Evolutionary conservation across 2,797 vertebrate genomes (phyloP), one percentile per base, ranked within the genome.

Genomic region (Remorina albescens): DNA sequence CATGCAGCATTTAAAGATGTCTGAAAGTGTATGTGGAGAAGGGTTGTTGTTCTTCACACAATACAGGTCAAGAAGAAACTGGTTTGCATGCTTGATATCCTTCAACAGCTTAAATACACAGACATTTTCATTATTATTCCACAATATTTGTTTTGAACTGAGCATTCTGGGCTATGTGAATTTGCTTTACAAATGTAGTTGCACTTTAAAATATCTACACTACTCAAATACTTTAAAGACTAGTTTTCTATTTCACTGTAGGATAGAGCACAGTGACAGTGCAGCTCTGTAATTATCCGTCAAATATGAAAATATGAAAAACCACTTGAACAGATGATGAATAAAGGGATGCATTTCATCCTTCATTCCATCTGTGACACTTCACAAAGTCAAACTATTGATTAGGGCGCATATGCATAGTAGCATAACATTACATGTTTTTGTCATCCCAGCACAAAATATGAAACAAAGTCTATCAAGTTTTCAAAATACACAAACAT

Each of bases 1-100:
- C 92, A 94, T 94, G 94, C 93, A 59, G 82, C 80, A 79, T 74
- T 89, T 82, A 74, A 88, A 90, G 91, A 92, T 88, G 87, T 80
- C 86, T 74, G 89, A 88, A 90, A 80, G 72, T 80, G 75, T 84
- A 63, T 28, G 61, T 76, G 49, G 82, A 86, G 82, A 76, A 55
- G 62, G 23, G 4, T 28, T 46, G 80, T 65, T 41, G 61, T 60
- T 81, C 77, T 62, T 65, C 79, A 84, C 71, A 6, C 9, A 59
- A 37, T 39, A 41, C 51, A 76, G 41, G 62, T 68, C 4, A 37
- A 64, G 70, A 58, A 51, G 51, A 66, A 82, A 78, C 55, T 73
- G 53, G 55, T 83, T 61, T 83, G 78, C 91, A 94, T 94, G 93
- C 91, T 88, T n/a, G 36, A 80, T 59, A 84, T 85, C 81, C 73